These are phyloP conservation scores for Empidonax traillii DNA, from an alignment of 2,113 vertebrate species.

Conservation along the genomic window DNA sequence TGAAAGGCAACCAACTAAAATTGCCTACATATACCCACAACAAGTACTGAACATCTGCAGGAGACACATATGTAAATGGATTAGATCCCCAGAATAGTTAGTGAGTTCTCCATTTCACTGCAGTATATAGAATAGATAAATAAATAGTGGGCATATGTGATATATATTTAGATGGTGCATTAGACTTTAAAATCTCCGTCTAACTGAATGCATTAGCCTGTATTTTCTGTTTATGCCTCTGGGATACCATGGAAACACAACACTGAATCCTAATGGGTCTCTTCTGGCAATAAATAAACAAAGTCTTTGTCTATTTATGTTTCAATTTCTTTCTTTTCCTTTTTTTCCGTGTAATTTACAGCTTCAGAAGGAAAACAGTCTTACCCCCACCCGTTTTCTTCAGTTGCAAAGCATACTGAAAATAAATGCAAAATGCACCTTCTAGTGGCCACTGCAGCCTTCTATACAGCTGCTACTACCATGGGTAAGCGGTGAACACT, in stretches of 20 bases:
- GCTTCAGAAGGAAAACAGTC: constrained; percentile 69
- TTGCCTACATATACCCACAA: neutral
- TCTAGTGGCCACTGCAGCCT: constrained; percentile 38
- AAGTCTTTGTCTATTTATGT: constrained; percentile 76
- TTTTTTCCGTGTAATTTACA: constrained; percentile 68
- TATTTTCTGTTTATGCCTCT: constrained; percentile 80
- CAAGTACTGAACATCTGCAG: neutral
- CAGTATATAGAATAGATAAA: constrained; percentile 67
- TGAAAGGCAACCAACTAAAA: neutral
- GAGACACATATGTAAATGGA: constrained; percentile 28
- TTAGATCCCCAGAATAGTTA: constrained; percentile 55
- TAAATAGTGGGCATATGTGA: constrained; percentile 68
- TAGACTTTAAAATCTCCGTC: constrained; percentile 79
- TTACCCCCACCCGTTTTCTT: constrained; percentile 7
- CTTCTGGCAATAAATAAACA: constrained; percentile 78
- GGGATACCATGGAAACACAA: constrained; percentile 78
- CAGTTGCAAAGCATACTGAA: neutral
- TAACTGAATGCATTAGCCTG: constrained; percentile 76
- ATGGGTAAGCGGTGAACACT: neutral
- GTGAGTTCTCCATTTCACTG: neutral
- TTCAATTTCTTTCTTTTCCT: constrained; percentile 55
- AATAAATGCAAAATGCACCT: constrained; percentile 67
- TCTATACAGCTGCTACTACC: neutral
- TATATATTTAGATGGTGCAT: constrained; percentile 77
- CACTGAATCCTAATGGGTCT: constrained; percentile 72